Evolutionary conservation across 2,113 vertebrate species (phyloP).

Genomic region (Sitta europaea): DNA sequence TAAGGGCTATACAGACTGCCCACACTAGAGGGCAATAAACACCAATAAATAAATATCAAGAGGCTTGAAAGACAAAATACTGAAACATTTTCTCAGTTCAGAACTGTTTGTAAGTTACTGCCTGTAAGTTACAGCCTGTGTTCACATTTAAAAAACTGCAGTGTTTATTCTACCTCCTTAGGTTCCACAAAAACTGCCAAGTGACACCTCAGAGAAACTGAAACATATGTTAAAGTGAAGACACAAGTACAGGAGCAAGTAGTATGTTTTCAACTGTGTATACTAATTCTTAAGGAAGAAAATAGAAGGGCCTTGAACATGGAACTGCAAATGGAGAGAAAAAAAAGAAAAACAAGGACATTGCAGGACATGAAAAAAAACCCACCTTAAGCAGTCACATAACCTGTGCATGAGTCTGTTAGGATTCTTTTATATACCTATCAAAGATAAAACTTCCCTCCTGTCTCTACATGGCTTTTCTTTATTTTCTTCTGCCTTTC

Average conservation of each 20-base stretch:
- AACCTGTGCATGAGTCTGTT: neutral
- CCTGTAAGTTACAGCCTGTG: no score
- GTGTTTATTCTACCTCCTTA: neutral
- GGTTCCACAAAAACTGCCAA: neutral
- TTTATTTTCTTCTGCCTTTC: neutral
- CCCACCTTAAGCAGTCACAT: neutral
- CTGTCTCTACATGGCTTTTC: neutral
- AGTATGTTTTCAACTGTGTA: neutral
- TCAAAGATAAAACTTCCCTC: neutral
- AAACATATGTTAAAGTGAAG: neutral
- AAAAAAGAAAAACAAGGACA: neutral
- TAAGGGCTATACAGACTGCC: neutral
- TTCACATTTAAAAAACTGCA: neutral
- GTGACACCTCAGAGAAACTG: neutral
- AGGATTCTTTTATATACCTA: neutral
- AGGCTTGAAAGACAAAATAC: neutral
- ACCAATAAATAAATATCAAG: neutral
- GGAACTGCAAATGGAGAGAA: neutral
- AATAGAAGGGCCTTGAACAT: neutral
- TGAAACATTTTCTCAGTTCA: neutral
- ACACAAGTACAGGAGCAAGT: neutral
- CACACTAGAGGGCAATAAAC: constrained; percentile 43
- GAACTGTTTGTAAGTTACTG: neutral
- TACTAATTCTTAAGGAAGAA: neutral
- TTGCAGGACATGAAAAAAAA: neutral